Conservation (phyloP, 2,113 vertebrate genomes). For the Progne subis region DNA sequence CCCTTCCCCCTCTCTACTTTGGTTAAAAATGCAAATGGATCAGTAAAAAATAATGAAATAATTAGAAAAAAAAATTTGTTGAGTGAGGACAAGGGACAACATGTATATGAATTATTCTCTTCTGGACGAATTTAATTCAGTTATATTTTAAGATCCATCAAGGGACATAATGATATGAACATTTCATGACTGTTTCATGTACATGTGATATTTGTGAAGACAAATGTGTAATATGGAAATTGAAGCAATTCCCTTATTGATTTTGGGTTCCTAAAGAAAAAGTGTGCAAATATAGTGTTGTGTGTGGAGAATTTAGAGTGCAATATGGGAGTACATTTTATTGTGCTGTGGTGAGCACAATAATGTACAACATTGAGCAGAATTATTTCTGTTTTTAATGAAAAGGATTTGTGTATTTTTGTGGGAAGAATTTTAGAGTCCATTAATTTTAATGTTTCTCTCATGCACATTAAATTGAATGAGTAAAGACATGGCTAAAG, state of each 20-base stretch:
- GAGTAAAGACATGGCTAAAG: not conserved
- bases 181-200: not conserved
- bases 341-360: not conserved
- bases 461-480: not conserved
- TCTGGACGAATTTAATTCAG: not conserved
- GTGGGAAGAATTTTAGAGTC: not conserved
- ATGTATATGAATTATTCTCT: not conserved
- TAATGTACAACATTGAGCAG: not conserved
- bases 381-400: not conserved
- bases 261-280: not conserved
- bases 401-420: too few relatives aligned
- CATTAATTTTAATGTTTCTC: not conserved
- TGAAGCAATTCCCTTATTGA: not conserved
- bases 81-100: not conserved
- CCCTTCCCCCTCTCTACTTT: not conserved
- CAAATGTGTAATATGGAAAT: not conserved
- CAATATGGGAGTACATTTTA: not conserved
- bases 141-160: not conserved
- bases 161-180: not conserved
- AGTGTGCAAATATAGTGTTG: accelerated
- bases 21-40: not conserved
- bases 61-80: not conserved
- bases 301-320: not conserved
- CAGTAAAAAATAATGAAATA: not conserved
- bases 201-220: not conserved